Conservation (phyloP, 2,113 vertebrate genomes). For the Lepus americanus region DNA sequence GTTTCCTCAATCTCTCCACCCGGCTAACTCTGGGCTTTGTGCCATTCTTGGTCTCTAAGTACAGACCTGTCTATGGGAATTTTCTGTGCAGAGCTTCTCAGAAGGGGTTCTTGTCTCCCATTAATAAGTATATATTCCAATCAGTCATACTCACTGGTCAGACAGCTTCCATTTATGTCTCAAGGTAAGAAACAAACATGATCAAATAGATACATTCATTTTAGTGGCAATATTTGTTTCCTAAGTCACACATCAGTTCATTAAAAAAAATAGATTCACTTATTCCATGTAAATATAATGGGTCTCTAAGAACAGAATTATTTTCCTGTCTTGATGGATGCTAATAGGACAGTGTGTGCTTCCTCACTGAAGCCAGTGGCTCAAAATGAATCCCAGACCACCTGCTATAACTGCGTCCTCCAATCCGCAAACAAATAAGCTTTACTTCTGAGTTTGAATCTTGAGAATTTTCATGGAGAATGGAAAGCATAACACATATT, state of each 20-base stretch:
- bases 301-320: not conserved
- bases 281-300: not conserved
- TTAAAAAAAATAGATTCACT: slow-evolving; percentile 20
- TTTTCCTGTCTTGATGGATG: slow-evolving; percentile 3
- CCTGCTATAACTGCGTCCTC: not conserved
- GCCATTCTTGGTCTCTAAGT: not conserved
- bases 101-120: not conserved
- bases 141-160: not conserved
- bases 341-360: not conserved
- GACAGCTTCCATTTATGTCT: not conserved
- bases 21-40: not conserved
- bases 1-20: not conserved
- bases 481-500: not conserved
- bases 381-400: not conserved
- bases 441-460: not conserved
- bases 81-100: not conserved
- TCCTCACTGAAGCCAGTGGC: not conserved
- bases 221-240: not conserved
- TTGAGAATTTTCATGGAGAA: not conserved
- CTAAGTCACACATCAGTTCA: not conserved
- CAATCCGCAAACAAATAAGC: not conserved
- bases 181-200: not conserved
- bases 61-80: not conserved
- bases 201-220: not conserved
- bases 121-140: slow-evolving; percentile 19